phyloP scores from a whole-genome alignment of 2,113 vertebrate genomes.

The Indicator indicator region DNA sequence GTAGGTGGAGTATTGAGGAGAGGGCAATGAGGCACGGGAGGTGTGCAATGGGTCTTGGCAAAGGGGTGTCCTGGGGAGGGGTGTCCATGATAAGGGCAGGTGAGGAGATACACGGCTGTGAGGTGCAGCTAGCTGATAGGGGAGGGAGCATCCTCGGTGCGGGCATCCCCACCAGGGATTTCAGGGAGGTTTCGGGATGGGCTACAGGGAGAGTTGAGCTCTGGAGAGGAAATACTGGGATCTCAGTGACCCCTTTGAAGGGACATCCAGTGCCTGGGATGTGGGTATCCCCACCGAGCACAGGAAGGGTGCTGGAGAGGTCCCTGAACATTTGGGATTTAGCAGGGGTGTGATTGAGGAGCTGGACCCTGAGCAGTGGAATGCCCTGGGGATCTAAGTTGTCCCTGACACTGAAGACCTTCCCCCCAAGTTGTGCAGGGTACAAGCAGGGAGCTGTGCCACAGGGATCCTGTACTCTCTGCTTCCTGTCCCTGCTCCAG shows the following conservation, averaged over 20 bases:
- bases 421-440: background rate
- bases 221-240: fast-evolving
- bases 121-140: background rate
- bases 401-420: background rate
- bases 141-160: background rate
- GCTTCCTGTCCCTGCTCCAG: background rate
- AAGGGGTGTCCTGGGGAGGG: background rate
- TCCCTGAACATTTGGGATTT: background rate
- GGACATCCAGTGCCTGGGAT: background rate
- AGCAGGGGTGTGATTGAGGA: fast-evolving
- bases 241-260: background rate
- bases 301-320: too few relatives aligned
- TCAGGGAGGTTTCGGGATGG: background rate
- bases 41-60: too few relatives aligned
- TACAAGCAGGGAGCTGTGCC: background rate
- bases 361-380: background rate
- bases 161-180: background rate
- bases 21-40: background rate
- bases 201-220: background rate
- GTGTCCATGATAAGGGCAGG: fast-evolving
- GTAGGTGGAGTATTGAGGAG: background rate
- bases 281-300: background rate
- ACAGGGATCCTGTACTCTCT: background rate
- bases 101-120: background rate
- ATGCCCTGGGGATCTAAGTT: background rate